Evolutionary conservation across 2,113 vertebrate species (phyloP).

Genomic region (Nothobranchius furzeri): DNA sequence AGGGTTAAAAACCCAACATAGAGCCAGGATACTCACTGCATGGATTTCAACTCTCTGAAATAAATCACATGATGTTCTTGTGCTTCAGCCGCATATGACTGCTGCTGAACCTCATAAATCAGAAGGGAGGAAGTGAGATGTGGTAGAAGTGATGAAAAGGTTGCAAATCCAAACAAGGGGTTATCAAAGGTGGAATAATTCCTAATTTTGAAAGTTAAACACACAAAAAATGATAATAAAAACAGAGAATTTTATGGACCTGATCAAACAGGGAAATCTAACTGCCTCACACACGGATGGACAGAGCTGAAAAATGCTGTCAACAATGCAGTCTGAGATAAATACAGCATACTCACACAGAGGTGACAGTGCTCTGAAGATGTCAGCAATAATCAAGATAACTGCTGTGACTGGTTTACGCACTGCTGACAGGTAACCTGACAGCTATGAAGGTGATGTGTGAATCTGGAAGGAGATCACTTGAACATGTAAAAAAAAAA

Average conservation of each 20-base stretch:
- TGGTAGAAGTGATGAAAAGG: conserved; percentile 38
- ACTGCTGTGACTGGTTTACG: background rate
- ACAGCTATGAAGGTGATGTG: background rate
- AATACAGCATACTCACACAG: background rate
- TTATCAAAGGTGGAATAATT: conserved; percentile 12
- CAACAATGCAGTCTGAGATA: background rate
- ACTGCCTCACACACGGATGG: background rate
- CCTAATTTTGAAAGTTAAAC: background rate
- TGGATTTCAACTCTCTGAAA: background rate
- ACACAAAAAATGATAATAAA: background rate
- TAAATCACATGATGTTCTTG: background rate
- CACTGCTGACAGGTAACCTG: background rate
- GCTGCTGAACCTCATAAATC: conserved; percentile 37
- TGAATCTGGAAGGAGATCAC: conserved; percentile 9
- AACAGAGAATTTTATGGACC: background rate
- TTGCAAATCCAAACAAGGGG: conserved; percentile 35
- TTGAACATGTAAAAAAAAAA: background rate
- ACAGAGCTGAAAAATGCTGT: background rate
- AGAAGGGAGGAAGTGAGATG: conserved; percentile 36
- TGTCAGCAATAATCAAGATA: conserved; percentile 37
- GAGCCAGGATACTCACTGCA: background rate
- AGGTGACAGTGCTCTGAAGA: conserved; percentile 18
- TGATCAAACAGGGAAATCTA: background rate
- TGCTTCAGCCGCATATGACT: background rate
- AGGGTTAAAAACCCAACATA: background rate